phyloP scores from a whole-genome alignment of 2,797 vertebrate species.

The Phalloptychus januarius region DNA sequence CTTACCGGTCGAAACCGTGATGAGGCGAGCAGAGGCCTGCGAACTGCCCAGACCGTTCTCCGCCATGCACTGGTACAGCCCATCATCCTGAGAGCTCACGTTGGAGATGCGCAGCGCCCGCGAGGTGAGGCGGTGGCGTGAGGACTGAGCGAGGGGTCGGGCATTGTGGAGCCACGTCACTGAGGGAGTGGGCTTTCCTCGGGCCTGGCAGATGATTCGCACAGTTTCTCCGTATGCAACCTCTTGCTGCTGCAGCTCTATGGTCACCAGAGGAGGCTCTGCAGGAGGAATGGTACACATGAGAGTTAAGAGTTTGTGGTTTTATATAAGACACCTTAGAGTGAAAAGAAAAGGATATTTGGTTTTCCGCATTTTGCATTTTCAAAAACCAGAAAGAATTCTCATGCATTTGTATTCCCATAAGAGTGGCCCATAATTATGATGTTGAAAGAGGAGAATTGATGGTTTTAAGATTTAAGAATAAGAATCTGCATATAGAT shows the following conservation, averaged over 20 bases:
- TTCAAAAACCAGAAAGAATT: background rate
- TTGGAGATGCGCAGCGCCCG: slow-evolving; percentile 82
- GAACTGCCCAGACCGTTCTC: slow-evolving; percentile 95
- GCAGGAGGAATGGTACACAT: slow-evolving; percentile 27
- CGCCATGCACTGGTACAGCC: slow-evolving; percentile 97
- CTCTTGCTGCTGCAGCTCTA: slow-evolving; percentile 91
- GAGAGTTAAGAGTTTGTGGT: background rate
- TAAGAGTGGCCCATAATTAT: no score
- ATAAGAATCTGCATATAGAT: no score
- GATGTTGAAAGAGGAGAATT: no score
- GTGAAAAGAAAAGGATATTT: background rate
- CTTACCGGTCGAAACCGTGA: slow-evolving; percentile 85
- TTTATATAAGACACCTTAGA: background rate
- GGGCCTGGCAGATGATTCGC: slow-evolving; percentile 89
- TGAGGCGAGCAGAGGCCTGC: slow-evolving; percentile 88
- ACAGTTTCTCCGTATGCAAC: slow-evolving; percentile 87
- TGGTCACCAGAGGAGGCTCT: slow-evolving; percentile 94
- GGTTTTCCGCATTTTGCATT: background rate
- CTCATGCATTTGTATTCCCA: background rate
- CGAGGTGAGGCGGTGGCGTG: slow-evolving; percentile 84
- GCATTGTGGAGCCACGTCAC: slow-evolving; percentile 94
- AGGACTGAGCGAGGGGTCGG: slow-evolving; percentile 81
- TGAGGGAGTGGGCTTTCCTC: slow-evolving; percentile 89
- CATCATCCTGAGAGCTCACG: slow-evolving; percentile 89
- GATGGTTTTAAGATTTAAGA: no score